Percentiles rank a stretch among this genome's conserved stretches.
Conservation (phyloP, 2,113 vertebrate species). For the Rhinolophus sinicus region DNA sequence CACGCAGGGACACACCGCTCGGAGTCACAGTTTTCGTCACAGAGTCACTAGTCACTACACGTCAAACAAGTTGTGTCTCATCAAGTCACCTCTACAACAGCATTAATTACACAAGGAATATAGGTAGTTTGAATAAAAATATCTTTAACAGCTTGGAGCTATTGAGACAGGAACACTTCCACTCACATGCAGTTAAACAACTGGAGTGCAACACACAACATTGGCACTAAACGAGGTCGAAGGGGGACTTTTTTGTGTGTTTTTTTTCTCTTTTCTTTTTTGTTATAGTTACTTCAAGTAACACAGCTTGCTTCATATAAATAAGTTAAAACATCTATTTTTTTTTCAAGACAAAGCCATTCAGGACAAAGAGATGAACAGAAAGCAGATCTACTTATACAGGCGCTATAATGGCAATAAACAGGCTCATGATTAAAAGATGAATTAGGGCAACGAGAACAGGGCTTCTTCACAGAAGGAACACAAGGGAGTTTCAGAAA, state of each 20-base stretch:
- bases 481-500: constrained; percentile 91
- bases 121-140: constrained; percentile 93
- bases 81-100: constrained; percentile 92
- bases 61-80: constrained; percentile 90
- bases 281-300: constrained; percentile 94
- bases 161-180: constrained; percentile 95
- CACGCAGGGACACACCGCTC: constrained; percentile 94
- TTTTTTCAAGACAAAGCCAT: constrained; percentile 93
- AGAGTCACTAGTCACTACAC: constrained; percentile 94
- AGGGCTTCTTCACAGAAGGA: constrained; percentile 91
- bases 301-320: constrained; percentile 93
- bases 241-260: constrained; percentile 62
- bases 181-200: constrained; percentile 92
- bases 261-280: constrained; percentile 62
- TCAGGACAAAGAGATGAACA: constrained; percentile 96
- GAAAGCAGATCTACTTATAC: constrained; percentile 92
- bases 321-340: constrained; percentile 98
- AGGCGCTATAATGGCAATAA: constrained; percentile 91
- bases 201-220: constrained; percentile 94
- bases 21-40: constrained; percentile 91
- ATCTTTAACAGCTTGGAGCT: constrained; percentile 93
- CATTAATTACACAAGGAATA: constrained; percentile 93
- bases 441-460: constrained; percentile 87
- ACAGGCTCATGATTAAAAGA: constrained; percentile 93
- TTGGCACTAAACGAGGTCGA: constrained; percentile 87